Base-by-base conservation (phyloP, 2,797 vertebrate species). In the Pangasius mekongensis region DNA sequence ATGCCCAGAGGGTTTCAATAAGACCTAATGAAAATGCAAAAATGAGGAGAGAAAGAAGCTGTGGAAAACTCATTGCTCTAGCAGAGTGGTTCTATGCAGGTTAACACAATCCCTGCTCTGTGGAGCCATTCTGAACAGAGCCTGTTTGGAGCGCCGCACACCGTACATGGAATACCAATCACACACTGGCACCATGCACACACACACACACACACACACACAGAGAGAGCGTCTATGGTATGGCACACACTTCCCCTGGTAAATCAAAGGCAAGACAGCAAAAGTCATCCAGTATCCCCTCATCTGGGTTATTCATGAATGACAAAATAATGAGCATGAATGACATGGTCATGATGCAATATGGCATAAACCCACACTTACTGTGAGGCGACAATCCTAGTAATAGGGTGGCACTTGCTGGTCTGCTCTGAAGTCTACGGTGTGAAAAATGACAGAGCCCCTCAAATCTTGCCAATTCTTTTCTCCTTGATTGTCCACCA, bases 101-200 rank as follows among this genome's bases (percentile, higher is more conserved):
- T 93, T 87, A 95, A 95, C 93, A 96, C 96, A 96, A 96, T 96
- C 95, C 96, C 93, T 87, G 95, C 96, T 96, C 96, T 96, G 96
- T 96, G 95, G 95, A 95, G 93, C 94, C 94, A 94, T 95, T 95
- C 95, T 92, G 93, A 94, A 91, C 94, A 93, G 91, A 88, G 94
- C 94, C 94, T 93, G 94, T 95, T 95, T 94, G 94, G 95, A 95
- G 95, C 95, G 93, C 94, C 92, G 93, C 94, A 94, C 93, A 94
- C 92, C 93, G 93, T 95, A 93, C 92, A 81, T 94, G 94, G 96
- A 96, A 96, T 96, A 96, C 96, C 95, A 96, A 96, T 96, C 94
- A 93, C 83, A 91, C 16, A 87, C 91, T 86, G 54, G 88, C 87
- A 89, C 89, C 92, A 90, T 87, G 87, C 90, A 90, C 90, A 84